A percentile compares a stretch with the other conserved stretches of the same genome.
These are phyloP conservation scores for Erebia epiphron DNA, from an alignment of 2,888 invertebrate genomes.

Conservation along the genomic window DNA sequence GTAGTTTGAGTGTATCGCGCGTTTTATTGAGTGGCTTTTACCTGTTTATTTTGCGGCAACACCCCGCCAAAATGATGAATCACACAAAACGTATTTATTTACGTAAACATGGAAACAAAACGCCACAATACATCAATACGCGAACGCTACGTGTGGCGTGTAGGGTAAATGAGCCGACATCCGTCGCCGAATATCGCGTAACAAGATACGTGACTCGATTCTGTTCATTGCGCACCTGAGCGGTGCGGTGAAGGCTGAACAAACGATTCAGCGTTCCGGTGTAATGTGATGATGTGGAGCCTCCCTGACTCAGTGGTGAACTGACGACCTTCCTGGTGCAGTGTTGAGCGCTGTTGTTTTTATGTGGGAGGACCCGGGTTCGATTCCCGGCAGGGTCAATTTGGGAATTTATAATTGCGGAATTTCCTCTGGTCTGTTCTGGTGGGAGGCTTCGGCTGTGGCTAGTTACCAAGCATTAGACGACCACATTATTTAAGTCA, in stretches of 20 bases:
- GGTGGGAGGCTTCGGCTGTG: no score
- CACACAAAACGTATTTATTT: neutral
- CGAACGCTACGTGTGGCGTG: neutral
- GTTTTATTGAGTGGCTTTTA: neutral
- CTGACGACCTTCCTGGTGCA: no score
- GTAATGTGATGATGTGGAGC: neutral
- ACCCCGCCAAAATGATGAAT: neutral
- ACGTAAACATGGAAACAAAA: neutral
- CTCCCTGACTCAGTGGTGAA: no score
- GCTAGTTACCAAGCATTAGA: no score
- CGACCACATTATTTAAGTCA: no score
- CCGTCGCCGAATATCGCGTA: conserved; percentile 12
- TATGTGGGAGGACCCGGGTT: no score
- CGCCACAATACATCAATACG: conserved; percentile 17
- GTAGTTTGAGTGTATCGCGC: no score
- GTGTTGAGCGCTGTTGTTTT: no score
- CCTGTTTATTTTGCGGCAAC: neutral
- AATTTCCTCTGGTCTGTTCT: no score
- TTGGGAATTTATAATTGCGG: no score
- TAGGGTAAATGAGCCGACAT: conserved; percentile 6
- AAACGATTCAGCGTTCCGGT: neutral
- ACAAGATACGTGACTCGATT: conserved; percentile 22
- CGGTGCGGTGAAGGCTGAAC: neutral
- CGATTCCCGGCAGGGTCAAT: no score
- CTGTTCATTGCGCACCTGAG: conserved; percentile 2